Conservation (phyloP, 2,888 invertebrate genomes). For the Athalia cordata region DNA sequence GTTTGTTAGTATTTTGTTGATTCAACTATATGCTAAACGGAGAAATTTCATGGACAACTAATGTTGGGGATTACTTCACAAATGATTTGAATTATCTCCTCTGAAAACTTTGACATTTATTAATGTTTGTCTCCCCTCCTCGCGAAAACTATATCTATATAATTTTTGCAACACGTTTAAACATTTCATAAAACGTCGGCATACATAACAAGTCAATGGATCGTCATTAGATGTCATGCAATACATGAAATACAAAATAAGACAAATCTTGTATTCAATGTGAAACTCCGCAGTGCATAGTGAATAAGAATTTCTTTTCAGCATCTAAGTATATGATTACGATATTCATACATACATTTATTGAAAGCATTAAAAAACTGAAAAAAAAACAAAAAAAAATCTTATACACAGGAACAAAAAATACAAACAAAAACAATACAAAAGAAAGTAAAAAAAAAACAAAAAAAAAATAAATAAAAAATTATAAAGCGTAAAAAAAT, state of each 20-base stretch:
- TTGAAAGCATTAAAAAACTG: slow-evolving; percentile 46
- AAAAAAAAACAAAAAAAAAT: slow-evolving; percentile 3
- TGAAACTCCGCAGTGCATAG: slow-evolving; percentile 63
- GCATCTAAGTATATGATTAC: slow-evolving; percentile 48
- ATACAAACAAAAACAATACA: slow-evolving; percentile 16
- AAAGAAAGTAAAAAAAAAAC: slow-evolving; percentile 29
- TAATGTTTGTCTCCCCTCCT: not conserved
- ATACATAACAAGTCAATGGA: not conserved
- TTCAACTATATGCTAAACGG: not conserved
- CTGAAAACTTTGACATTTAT: not conserved
- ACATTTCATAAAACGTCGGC: not conserved
- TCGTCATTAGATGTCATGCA: not conserved
- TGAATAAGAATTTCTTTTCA: slow-evolving; percentile 47
- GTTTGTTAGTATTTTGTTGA: slow-evolving; percentile 30
- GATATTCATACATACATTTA: slow-evolving; percentile 44
- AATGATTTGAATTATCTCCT: not conserved
- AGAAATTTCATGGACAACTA: not conserved
- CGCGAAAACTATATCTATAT: not conserved
- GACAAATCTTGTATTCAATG: slow-evolving; percentile 61
- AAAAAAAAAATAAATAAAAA: slow-evolving; percentile 22
- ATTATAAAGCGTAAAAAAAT: slow-evolving; percentile 5
- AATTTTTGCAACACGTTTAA: not conserved
- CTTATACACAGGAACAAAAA: not conserved
- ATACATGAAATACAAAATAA: not conserved
- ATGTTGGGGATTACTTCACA: not conserved